Base-by-base conservation (phyloP, 1,140 invertebrate species). In the Armadillidium nasatum region DNA sequence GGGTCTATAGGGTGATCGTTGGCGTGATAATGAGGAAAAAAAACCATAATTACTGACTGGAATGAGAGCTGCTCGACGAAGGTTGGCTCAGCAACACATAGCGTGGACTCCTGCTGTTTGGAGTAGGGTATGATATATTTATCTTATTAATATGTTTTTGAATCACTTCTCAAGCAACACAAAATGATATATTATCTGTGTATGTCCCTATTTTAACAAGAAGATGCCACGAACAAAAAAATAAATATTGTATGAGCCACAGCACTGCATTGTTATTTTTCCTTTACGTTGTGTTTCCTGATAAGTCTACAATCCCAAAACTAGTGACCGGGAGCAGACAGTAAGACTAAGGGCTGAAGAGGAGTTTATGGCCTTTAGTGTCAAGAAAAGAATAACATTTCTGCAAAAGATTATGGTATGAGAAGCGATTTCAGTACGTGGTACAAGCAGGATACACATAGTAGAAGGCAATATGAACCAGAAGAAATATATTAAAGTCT, bases 391-490 rank as follows among this genome's bases (percentile, higher is more conserved):
- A 7, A 0, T 72, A 33, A 72, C 4, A 45, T 72, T 45, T 72
- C 7, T 23, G 9, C 7, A 50, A n/a, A 50, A n/a, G 22, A 74
- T 82, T 4, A 82, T 81, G 81, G 71, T 81, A 11, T 82, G 77
- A 78, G 73, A 50, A 45, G 71, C 71, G 7, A 82, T 80, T 23
- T 75, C 67, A 68, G 72, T 15, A 13, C 13, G 77, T 66, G 77
- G 81, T 21, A 67, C 68, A n/a, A 73, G 81, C 21, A 76, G 72
- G 7, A 3, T 81, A 4, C 69, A 82, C 50, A 76, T 81, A 71
- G 82, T 82, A 6, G 60, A 81, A 15, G 78, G 72, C 23, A 82
- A 76, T 11, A 77, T 81, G 81, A 67, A 70, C 13, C 76, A 82
- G 44, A 66, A 77, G 33, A 33, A 33, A 33, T 33, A 33, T 33